A percentile compares a stretch with the other conserved stretches of the same genome.
Conservation (phyloP, 2,113 vertebrate species). For the Vombatus ursinus region DNA sequence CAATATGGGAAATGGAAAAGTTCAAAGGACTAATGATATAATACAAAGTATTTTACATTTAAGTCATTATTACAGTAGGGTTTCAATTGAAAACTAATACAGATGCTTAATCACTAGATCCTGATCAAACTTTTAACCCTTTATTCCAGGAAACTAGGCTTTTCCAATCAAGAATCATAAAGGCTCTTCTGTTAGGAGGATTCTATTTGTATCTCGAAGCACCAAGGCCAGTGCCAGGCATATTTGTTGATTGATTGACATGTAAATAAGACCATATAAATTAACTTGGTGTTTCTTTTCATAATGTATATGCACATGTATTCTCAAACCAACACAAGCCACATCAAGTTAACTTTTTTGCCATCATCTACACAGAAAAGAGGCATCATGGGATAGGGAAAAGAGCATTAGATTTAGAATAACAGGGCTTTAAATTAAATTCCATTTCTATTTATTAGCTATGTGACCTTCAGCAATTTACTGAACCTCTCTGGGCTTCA, state of each 20-base stretch:
- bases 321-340: not conserved
- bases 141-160: not conserved
- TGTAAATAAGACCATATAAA: not conserved
- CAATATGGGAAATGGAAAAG: slow-evolving; percentile 31
- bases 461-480: not conserved
- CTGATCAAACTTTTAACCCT: not conserved
- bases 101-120: not conserved
- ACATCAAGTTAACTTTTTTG: not conserved
- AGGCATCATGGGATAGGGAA: not conserved
- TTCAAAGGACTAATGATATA: not conserved
- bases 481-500: not conserved
- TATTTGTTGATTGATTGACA: not conserved
- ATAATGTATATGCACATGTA: not conserved
- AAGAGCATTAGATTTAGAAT: not conserved
- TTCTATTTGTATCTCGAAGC: not conserved
- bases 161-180: not conserved
- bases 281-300: not conserved
- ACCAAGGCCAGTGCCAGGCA: not conserved
- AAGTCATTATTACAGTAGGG: not conserved
- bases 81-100: slow-evolving; percentile 22
- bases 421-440: not conserved
- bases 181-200: not conserved
- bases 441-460: not conserved
- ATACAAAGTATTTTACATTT: slow-evolving; percentile 8
- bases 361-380: not conserved